Conservation (phyloP, 2,888 invertebrate species). For the Lissocephala sabroskyi region DNA sequence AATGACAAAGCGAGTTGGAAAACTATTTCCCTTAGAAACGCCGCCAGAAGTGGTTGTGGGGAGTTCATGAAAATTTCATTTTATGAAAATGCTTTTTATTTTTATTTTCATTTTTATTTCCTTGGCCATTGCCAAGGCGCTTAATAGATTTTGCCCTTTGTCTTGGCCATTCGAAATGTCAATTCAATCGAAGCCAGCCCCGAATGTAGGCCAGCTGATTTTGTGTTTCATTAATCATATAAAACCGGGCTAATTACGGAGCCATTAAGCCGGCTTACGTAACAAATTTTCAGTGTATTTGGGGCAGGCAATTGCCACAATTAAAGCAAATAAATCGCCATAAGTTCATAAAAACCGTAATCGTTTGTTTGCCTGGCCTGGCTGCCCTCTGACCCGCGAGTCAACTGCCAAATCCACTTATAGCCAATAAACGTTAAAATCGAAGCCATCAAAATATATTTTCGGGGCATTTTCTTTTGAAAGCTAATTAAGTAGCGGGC, state of each 20-base stretch:
- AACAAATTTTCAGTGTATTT: not conserved
- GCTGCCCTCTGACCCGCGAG: not conserved
- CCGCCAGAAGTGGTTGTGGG: not conserved
- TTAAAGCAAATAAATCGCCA: conserved; percentile 18
- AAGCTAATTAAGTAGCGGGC: conserved; percentile 48
- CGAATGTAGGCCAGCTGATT: not conserved
- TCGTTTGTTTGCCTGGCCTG: conserved; percentile 35
- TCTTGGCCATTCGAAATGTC: not conserved
- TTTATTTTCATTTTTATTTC: not conserved
- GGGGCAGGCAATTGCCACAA: conserved; percentile 1
- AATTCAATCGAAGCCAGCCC: not conserved
- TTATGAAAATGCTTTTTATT: conserved; percentile 13
- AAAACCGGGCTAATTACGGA: not conserved
- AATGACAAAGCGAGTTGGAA: conserved; percentile 46
- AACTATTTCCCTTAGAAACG: conserved; percentile 32
- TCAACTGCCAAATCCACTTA: conserved; percentile 11
- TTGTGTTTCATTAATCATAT: conserved; percentile 35
- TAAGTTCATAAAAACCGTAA: conserved; percentile 28
- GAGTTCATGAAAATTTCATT: conserved; percentile 37
- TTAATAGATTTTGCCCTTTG: conserved; percentile 1
- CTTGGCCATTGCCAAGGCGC: not conserved
- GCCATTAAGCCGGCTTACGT: too few species aligned
- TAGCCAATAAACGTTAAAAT: conserved; percentile 24
- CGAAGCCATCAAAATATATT: conserved; percentile 46
- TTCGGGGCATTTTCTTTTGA: conserved; percentile 42